Evolutionary conservation across 2,113 vertebrate genomes (phyloP).

Genomic region (Spermophilus dauricus): DNA sequence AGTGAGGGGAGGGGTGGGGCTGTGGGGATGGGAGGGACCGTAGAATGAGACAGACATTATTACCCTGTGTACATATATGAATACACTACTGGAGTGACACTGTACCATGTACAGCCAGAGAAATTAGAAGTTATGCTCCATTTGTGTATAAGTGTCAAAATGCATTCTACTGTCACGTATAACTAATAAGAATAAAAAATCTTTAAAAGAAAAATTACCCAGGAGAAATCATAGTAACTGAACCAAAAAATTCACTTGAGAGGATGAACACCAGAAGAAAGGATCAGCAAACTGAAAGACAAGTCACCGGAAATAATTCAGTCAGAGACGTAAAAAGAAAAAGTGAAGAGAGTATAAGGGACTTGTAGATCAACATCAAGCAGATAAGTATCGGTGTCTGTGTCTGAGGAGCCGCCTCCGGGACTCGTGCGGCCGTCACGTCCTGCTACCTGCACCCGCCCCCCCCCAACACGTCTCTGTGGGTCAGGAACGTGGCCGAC

Average conservation of each 20-base stretch:
- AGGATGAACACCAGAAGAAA: not conserved
- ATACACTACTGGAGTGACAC: no score
- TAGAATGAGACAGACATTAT: no score
- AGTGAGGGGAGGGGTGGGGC: no score
- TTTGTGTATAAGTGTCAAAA: no score
- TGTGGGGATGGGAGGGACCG: no score
- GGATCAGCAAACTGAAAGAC: not conserved
- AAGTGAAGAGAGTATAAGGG: not conserved
- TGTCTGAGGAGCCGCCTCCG: not conserved
- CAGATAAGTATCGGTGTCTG: not conserved
- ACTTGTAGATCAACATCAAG: not conserved
- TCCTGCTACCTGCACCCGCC: slow-evolving; percentile 91
- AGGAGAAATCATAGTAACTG: not conserved
- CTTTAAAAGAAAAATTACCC: not conserved
- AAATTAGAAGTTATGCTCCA: no score
- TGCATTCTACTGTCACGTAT: no score
- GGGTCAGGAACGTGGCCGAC: slow-evolving; percentile 97
- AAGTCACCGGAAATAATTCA: not conserved
- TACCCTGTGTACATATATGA: no score
- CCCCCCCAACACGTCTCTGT: slow-evolving; percentile 96
- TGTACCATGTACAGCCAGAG: no score
- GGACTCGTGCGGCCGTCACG: not conserved
- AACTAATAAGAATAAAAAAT: no score
- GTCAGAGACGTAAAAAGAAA: not conserved
- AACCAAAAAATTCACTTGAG: not conserved